Evolutionary conservation across 2,888 invertebrate species (phyloP), one percentile per base, ranked within the genome.

Genomic region (Pyrocoelia pectoralis): DNA sequence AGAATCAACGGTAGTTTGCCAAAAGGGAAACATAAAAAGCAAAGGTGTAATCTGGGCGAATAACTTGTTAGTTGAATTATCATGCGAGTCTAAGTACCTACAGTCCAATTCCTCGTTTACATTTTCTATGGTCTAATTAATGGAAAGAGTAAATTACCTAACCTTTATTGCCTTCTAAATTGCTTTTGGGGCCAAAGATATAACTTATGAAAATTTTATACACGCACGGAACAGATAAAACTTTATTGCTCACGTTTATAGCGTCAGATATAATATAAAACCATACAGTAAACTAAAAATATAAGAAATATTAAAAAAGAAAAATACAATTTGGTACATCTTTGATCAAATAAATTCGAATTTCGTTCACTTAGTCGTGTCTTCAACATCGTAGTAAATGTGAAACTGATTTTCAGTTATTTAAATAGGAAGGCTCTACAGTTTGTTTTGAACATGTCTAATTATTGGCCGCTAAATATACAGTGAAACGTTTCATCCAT

Each of bases 181-280:
- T 46, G 46, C 46, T 46, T 46, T 46, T 46, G 46, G 18, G 18
- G 33, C 51, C 12, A 33, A 15, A 38, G 33, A 52, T 52, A 52
- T 52, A 52, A 33, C 51, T 52, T 33, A 52, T 52, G 33, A 52
- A 52, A 52, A 52, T 29, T 52, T 52, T 52, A 52, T 52, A 33
- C 33, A 52, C 51, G 33, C 29, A 52, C 51, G 14, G 29, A 52
- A 52, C 14, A 33, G 51, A 52, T 52, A 52, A 52, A 29, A 52
- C 33, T 52, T 52, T 52, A 52, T 52, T 52, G 33, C 51, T 15
- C 38, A 52, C 17, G 33, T 52, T 52, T 52, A 52, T 52, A 15
- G 33, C 3, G 28, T 29, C 51, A 52, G 51, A 52, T 52, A 33
- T 33, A 17, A 43, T 43, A 43, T 43, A 43, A 43, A 15, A 46